Percentiles rank a stretch among this genome's conserved stretches.
Evolutionary conservation across 2,797 vertebrate genomes (phyloP).

Genomic region (Trematomus bernacchii): DNA sequence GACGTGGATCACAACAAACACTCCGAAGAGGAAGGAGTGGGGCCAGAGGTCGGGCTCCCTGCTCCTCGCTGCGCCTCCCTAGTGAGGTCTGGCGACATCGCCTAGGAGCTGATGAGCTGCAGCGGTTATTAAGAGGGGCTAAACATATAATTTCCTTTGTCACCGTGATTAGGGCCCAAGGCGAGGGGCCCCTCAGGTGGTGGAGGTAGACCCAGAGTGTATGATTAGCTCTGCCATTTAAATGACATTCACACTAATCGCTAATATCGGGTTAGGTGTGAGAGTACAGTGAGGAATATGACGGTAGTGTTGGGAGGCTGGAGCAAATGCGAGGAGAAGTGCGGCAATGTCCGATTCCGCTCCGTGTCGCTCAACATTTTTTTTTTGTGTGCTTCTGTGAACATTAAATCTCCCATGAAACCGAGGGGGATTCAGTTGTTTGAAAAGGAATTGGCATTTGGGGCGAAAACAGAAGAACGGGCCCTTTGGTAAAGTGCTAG

Average conservation of each 20-base stretch:
- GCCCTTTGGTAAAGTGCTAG: constrained; percentile 33
- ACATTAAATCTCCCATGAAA: constrained; percentile 53
- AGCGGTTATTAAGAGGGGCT: constrained; percentile 78
- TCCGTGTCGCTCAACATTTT: constrained; percentile 69
- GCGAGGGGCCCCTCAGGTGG: constrained; percentile 78
- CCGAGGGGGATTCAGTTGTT: constrained; percentile 52
- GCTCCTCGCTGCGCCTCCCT: constrained; percentile 28
- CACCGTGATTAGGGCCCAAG: constrained; percentile 71
- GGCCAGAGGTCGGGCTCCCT: constrained; percentile 36
- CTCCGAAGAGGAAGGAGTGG: constrained; percentile 23
- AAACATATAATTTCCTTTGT: constrained; percentile 81
- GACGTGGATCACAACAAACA: constrained; percentile 57
- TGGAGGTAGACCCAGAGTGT: constrained; percentile 69
- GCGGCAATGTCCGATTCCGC: constrained; percentile 68
- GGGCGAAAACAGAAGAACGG: constrained; percentile 54
- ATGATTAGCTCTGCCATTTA: constrained; percentile 85
- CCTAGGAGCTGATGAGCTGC: constrained; percentile 67
- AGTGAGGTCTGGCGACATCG: constrained; percentile 31
- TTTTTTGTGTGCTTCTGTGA: constrained; percentile 67
- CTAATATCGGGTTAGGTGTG: constrained; percentile 79
- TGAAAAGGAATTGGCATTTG: constrained; percentile 53
- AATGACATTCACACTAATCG: constrained; percentile 85
- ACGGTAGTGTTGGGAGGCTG: constrained; percentile 50
- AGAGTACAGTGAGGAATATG: constrained; percentile 68
- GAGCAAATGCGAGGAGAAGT: constrained; percentile 38